These are phyloP conservation scores for Percopsis omiscomaycus DNA, from an alignment of 2,797 vertebrate genomes.

Conservation along the genomic window DNA sequence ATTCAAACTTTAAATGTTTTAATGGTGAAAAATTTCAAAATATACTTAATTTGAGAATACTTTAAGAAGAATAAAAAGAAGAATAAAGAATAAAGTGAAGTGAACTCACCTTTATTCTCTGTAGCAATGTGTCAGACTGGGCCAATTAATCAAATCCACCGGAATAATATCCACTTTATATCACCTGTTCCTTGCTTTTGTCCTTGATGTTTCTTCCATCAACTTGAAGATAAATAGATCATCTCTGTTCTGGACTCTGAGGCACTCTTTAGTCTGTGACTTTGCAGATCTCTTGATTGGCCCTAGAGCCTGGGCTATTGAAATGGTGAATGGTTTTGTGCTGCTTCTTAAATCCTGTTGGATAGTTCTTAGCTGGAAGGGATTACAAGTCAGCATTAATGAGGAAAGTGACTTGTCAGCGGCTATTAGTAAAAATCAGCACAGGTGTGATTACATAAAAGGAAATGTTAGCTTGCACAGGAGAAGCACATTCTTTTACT, in stretches of 20 bases:
- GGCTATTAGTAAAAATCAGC: conserved; percentile 57
- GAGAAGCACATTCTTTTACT: not conserved
- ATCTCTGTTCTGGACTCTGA: conserved; percentile 12
- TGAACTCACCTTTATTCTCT: conserved; percentile 44
- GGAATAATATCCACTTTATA: conserved; percentile 4
- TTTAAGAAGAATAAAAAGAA: not conserved
- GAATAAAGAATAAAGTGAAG: no score
- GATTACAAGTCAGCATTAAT: conserved; percentile 69
- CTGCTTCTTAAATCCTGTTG: conserved; percentile 63
- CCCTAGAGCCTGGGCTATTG: conserved; percentile 20
- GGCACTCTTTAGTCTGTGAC: conserved; percentile 3
- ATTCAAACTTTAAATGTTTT: not conserved
- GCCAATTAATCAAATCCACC: conserved; percentile 25
- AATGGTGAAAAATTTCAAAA: not conserved
- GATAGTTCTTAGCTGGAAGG: conserved; percentile 59
- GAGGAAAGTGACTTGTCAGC: conserved; percentile 49
- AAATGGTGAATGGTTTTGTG: conserved; percentile 45
- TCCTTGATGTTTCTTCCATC: conserved; percentile 25
- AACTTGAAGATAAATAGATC: conserved; percentile 17
- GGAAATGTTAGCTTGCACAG: conserved; percentile 21
- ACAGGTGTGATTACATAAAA: conserved; percentile 49
- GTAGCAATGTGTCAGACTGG: conserved; percentile 19
- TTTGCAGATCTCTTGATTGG: conserved; percentile 8
- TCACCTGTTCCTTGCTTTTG: conserved; percentile 11
- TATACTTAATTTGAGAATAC: not conserved